A percentile compares a stretch with the other conserved stretches of the same genome.
Evolutionary conservation across 2,888 invertebrate genomes (phyloP).

Genomic region (Cephonodes hylas): DNA sequence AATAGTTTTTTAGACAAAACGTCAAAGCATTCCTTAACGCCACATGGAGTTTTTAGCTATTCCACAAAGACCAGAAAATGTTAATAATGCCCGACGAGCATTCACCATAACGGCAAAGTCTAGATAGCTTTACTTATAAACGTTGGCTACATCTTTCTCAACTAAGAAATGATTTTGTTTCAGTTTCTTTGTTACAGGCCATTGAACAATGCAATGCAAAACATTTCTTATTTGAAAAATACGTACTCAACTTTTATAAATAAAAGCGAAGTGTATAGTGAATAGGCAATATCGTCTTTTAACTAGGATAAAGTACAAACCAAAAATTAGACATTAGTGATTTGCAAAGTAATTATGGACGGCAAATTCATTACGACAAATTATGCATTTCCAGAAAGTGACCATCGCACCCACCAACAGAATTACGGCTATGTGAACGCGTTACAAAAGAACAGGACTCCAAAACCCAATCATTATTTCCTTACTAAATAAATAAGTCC

Average conservation of each 20-base stretch:
- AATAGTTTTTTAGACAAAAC: conserved; percentile 70
- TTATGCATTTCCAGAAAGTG: conserved; percentile 24
- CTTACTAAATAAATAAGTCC: too few relatives aligned
- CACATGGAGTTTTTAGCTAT: conserved; percentile 31
- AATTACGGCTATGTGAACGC: background rate
- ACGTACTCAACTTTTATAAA: background rate
- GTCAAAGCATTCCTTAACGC: conserved; percentile 58
- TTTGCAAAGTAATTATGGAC: conserved; percentile 76
- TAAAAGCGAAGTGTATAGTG: background rate
- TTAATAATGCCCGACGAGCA: conserved; percentile 66
- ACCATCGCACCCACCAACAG: background rate
- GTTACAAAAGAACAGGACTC: background rate
- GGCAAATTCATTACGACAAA: conserved; percentile 61
- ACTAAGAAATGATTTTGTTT: background rate
- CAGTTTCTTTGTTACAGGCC: background rate
- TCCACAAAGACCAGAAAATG: conserved; percentile 44
- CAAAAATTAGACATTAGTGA: conserved; percentile 48
- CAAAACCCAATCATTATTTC: background rate
- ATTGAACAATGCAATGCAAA: background rate
- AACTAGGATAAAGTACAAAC: conserved; percentile 48
- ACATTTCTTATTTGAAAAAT: background rate
- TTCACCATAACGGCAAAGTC: background rate
- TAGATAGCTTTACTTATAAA: conserved; percentile 17
- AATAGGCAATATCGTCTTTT: conserved; percentile 30
- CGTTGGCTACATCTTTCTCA: background rate